These are phyloP conservation scores for Drosophila mettleri DNA, from an alignment of 2,888 invertebrate genomes.

Conservation along the genomic window DNA sequence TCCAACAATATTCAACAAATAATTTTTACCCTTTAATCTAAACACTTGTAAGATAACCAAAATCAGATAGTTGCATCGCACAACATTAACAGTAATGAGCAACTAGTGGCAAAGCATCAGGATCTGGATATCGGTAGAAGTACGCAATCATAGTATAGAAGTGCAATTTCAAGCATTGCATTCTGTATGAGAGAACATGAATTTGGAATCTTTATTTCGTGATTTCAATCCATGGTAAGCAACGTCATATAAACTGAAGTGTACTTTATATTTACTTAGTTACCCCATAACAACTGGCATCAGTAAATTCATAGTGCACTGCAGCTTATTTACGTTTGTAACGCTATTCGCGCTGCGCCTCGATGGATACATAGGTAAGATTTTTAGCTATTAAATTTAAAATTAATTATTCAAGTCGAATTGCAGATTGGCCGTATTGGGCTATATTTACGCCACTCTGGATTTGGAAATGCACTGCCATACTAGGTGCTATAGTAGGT, in stretches of 20 bases:
- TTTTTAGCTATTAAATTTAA: background rate
- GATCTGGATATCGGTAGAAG: constrained; percentile 25
- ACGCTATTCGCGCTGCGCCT: constrained; percentile 94
- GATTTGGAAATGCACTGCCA: constrained; percentile 97
- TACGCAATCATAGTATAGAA: constrained; percentile 1
- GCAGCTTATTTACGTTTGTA: constrained; percentile 96
- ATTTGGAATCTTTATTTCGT: constrained; percentile 94
- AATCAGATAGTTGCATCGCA: background rate
- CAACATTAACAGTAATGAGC: constrained; percentile 57
- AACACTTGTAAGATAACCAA: background rate
- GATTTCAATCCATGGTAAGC: constrained; percentile 95
- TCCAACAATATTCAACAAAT: background rate
- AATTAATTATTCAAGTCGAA: background rate
- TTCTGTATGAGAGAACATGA: constrained; percentile 86
- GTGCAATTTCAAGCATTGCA: background rate
- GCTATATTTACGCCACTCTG: constrained; percentile 98
- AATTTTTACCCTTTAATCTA: background rate
- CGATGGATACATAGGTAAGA: constrained; percentile 90
- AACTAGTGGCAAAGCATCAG: constrained; percentile 62
- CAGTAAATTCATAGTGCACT: constrained; percentile 98
- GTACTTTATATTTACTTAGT: constrained; percentile 56
- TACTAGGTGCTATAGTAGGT: constrained; percentile 95
- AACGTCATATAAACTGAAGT: background rate
- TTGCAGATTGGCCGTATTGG: constrained; percentile 95
- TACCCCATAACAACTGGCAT: constrained; percentile 12